Evolutionary conservation across 2,797 vertebrate species (phyloP).

Genomic region (Clarias fuscus): DNA sequence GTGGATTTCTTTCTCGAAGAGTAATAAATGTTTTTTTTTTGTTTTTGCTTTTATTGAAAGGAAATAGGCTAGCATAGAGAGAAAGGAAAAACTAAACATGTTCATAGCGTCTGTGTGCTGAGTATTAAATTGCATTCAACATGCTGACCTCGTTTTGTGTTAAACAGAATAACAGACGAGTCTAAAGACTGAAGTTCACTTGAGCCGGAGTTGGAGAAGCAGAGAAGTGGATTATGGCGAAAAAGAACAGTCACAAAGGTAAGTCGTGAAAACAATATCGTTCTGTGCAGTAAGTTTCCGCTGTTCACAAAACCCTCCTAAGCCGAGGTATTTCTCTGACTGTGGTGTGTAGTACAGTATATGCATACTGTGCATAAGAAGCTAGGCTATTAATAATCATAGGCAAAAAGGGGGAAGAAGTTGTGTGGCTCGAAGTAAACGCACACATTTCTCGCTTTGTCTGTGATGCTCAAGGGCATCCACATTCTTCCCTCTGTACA

Average conservation of each 20-base stretch:
- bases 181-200: constrained; percentile 35
- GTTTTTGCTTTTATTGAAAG: neutral
- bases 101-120: neutral
- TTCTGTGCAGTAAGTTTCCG: neutral
- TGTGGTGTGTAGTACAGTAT: neutral
- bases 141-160: constrained; percentile 34
- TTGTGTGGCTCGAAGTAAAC: constrained; percentile 20
- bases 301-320: constrained; percentile 1
- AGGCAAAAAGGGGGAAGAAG: neutral
- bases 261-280: constrained; percentile 42
- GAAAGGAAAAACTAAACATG: constrained; percentile 9
- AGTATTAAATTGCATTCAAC: constrained; percentile 4
- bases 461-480: neutral
- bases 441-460: neutral
- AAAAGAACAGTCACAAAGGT: constrained; percentile 78
- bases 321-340: neutral
- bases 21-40: neutral
- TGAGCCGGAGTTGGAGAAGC: constrained; percentile 23
- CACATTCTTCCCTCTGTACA: constrained; percentile 17
- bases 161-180: constrained; percentile 27
- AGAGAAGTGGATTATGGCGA: constrained; percentile 69
- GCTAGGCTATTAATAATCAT: constrained; percentile 18
- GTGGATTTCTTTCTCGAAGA: neutral
- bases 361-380: neutral
- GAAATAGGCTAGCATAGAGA: neutral